phyloP scores from a whole-genome alignment of 2,797 vertebrate species.

The Paguma larvata region DNA sequence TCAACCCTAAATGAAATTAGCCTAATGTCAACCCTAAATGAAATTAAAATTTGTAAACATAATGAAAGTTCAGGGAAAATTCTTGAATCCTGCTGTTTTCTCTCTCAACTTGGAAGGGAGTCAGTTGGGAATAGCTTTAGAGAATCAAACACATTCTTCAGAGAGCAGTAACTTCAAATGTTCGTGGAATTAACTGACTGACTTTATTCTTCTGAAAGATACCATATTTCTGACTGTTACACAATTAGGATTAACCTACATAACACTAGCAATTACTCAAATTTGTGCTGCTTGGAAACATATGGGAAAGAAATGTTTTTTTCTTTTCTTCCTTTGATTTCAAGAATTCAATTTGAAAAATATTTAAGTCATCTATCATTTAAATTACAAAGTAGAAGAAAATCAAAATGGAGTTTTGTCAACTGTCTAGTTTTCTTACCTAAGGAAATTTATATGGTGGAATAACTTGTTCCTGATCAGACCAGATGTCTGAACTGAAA shows the following conservation, averaged over 20 bases:
- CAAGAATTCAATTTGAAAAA: conserved; percentile 27
- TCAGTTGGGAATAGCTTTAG: not conserved
- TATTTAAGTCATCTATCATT: conserved; percentile 55
- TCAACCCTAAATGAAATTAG: not conserved
- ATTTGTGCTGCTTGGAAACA: conserved; percentile 30
- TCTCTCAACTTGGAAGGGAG: not conserved
- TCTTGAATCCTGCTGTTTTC: not conserved
- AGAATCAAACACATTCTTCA: not conserved
- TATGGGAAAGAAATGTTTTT: not conserved
- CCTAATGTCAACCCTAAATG: not conserved
- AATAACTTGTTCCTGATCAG: conserved; percentile 31
- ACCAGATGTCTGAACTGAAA: conserved; percentile 19
- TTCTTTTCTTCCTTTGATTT: conserved; percentile 32
- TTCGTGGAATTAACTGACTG: conserved; percentile 1
- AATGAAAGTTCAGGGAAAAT: not conserved
- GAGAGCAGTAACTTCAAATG: not conserved
- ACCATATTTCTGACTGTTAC: not conserved
- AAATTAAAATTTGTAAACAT: conserved; percentile 27
- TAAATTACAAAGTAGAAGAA: conserved; percentile 32
- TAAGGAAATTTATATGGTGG: not conserved
- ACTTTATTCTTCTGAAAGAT: conserved; percentile 37
- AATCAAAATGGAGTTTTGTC: not conserved
- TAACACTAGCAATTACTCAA: not conserved
- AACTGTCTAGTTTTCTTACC: not conserved
- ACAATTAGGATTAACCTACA: conserved; percentile 8